Base-by-base conservation (phyloP, 2,113 vertebrate species). In the Xyliphius kryptos region DNA sequence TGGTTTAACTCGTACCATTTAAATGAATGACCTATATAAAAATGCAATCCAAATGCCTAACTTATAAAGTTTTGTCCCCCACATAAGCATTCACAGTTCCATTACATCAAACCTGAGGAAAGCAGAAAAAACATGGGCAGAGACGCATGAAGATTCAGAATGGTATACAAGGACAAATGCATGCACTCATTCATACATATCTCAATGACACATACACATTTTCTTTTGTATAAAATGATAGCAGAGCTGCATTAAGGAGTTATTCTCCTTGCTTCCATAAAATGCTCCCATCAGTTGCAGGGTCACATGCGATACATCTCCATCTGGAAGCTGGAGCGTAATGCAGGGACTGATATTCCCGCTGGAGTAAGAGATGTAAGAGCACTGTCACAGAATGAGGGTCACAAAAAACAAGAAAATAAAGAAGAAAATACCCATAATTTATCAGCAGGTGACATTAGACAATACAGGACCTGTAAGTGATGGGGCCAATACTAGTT, bases 271-370 rank as follows among this genome's bases (percentile, higher is more conserved):
- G 74, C 60, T 60, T 68, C 49, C 60, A 40, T 61, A 63, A 44
- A 65, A 46, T 62, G 61, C 21, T 57, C 26, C 47, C 69, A 69
- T 76, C 74, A 69, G 62, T 63, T 55, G 66, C 41, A 44, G 61
- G 69, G 70, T 63, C 62, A 73, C 51, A 58, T 67, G 65, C 46
- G 51, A 73, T 76, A 60, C 54, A 73, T 79, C 75, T 76, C 69
- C 73, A 79, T 79, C 74, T 65, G 70, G 37, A 57, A 55, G 51
- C 62, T 14, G 48, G 36, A 60, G 68, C 36, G 37, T 44, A 68
- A 56, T 26, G 36, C 47, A 17, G 49, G 36, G 3, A 55, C 53
- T 57, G 48, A 26, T 65, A 72, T 22, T 53, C 37, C 53, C 64
- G 22, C 26, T 2, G 14, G 65, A 53, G 54, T 62, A 51, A 12